These are phyloP conservation scores for Conistra vaccinii DNA, from an alignment of 2,888 invertebrate species.

Conservation along the genomic window DNA sequence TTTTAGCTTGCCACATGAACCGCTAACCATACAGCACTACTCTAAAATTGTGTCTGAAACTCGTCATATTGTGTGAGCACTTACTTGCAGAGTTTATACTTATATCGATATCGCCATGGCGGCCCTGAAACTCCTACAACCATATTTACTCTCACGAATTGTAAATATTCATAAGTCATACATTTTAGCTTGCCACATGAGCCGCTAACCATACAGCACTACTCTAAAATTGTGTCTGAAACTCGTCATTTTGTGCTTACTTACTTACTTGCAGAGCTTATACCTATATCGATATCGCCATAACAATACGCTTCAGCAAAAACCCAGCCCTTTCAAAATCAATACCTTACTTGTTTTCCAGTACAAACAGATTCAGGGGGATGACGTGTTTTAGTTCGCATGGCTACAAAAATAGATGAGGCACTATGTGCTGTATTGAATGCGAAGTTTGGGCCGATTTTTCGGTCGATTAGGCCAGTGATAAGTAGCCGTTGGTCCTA, in stretches of 20 bases:
- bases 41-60: not conserved
- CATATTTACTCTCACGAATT: no score
- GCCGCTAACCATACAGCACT: no score
- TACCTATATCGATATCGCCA: not conserved
- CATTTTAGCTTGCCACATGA: no score
- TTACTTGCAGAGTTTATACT: no score
- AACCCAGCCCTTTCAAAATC: constrained; percentile 44
- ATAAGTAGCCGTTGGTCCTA: constrained; percentile 70
- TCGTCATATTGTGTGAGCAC: no score
- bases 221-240: no score
- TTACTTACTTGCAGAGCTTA: no score
- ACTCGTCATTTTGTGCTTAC: no score
- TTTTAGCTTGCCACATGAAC: not conserved
- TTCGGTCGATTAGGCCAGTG: constrained; percentile 75
- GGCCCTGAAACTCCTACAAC: no score
- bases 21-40: not conserved
- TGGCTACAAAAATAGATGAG: constrained; percentile 28
- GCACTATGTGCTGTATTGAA: constrained; percentile 19
- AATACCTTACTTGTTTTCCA: constrained; percentile 47
- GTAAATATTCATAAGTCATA: no score
- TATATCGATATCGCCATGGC: no score
- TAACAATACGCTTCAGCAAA: not conserved
- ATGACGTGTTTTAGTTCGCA: constrained; percentile 40
- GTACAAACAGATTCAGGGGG: constrained; percentile 20
- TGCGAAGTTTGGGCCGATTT: constrained; percentile 61